Evolutionary conservation across 2,797 vertebrate genomes (phyloP), one percentile per base, ranked within the genome.

Genomic region (Karalla daura): DNA sequence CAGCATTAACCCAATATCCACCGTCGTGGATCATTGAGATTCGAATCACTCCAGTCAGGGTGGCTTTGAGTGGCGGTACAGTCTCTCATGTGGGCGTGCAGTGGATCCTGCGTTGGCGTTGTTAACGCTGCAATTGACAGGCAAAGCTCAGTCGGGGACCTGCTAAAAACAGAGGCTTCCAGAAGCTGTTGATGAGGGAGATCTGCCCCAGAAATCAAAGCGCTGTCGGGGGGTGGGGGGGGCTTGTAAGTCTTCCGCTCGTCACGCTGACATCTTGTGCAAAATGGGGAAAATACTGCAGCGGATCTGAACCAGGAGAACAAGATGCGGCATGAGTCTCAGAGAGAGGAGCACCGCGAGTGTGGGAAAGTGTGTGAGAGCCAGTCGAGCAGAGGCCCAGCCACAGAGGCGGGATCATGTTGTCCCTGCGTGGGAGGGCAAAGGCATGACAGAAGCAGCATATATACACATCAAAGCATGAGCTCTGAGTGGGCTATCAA

Each of bases 171-270:
- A 5, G 67, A 70, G 60, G 64, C 23, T 71, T 71, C 74, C 50
- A 45, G 33, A 71, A 80, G 74, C 30, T 43, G 59, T 46, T 70
- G 50, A 72, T 66, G 63, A 80, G 64, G 13, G 17, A 53, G 73
- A 71, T 73, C 30, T 75, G 56, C 21, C 65, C 75, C 44, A 84
- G 80, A 86, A 81, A 79, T 79, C 67, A 74, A 54, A 88, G 59
- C 70, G 36, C 43, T 1, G 4, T 43, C 66, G 62, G 70, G 65
- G 63, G 67, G 52, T 60, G 70, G 65, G 63, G 67, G 52, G 53
- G 5, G 8, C 24, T 58, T 39, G n/a, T n/a, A 6, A 53, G 76
- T 30, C 41, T 69, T 68, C 27, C 40, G 23, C 56, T 74, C 64
- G 69, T 73, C 67, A 64, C n/a, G 17, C 43, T 30, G 51, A 35